Conservation (phyloP, 2,888 invertebrate species). For the Junonia oenone region DNA sequence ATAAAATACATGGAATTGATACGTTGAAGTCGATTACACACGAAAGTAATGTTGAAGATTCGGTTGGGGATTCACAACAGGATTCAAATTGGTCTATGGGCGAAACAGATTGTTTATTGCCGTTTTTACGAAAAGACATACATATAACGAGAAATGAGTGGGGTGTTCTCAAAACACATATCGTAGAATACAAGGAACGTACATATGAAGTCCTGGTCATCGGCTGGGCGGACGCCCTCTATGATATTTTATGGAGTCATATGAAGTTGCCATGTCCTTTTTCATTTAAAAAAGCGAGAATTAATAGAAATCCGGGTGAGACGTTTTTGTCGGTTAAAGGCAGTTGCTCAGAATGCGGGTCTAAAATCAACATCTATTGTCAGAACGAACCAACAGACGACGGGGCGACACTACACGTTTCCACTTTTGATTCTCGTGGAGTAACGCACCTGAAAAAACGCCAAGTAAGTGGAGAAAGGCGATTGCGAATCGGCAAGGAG, state of each 20-base stretch:
- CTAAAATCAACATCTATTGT: conserved; percentile 20
- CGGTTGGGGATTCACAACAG: background rate
- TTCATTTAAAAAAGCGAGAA: background rate
- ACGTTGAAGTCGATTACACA: background rate
- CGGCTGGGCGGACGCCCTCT: conserved; percentile 1
- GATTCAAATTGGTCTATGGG: background rate
- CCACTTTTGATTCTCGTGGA: conserved; percentile 13
- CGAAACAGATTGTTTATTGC: background rate
- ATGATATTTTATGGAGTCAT: background rate
- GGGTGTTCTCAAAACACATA: background rate
- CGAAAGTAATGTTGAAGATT: background rate
- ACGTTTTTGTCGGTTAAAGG: background rate
- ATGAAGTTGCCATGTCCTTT: conserved; percentile 5
- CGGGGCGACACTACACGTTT: conserved; percentile 1
- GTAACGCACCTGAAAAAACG: conserved; percentile 2
- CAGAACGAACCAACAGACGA: conserved; percentile 5
- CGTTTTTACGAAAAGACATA: background rate
- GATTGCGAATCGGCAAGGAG: conserved; percentile 13
- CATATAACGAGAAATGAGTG: background rate
- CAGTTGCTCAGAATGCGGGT: background rate
- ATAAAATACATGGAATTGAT: background rate
- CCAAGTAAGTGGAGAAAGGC: conserved; percentile 5
- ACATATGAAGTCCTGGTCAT: conserved; percentile 1
- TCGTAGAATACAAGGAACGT: background rate
- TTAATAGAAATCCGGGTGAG: conserved; percentile 22